A percentile compares a stretch with the other conserved stretches of the same genome.
These are phyloP conservation scores for Aporrectodea caliginosa DNA, from an alignment of 1,140 invertebrate species.

Conservation along the genomic window DNA sequence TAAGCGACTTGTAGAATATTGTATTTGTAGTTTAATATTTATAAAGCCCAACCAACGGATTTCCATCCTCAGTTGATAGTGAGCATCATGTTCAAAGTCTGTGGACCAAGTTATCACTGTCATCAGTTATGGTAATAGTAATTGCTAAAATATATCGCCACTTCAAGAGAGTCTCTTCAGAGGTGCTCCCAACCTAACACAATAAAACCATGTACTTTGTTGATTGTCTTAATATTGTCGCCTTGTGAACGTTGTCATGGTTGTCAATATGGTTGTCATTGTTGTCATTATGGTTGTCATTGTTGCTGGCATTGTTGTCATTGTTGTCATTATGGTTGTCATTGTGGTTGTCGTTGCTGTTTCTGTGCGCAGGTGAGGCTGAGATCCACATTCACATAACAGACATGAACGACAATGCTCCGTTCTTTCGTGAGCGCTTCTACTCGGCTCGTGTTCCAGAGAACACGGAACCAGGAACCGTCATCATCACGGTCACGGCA, in stretches of 20 bases:
- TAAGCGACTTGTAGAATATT: too few species aligned
- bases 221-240: too few species aligned
- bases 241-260: background rate
- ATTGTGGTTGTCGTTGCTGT: background rate
- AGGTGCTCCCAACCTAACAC: too few species aligned
- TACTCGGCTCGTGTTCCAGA: conserved; percentile 96
- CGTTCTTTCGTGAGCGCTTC: conserved; percentile 90
- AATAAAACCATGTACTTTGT: too few species aligned
- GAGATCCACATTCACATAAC: conserved; percentile 80
- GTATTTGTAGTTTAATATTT: too few species aligned
- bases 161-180: too few species aligned
- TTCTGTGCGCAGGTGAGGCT: conserved; percentile 55
- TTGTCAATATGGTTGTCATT: background rate
- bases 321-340: background rate
- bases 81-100: too few species aligned
- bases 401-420: conserved; percentile 96
- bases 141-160: too few species aligned
- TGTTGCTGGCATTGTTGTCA: background rate
- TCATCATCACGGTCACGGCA: conserved; percentile 92
- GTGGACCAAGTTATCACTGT: too few species aligned
- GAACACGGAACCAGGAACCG: conserved; percentile 94
- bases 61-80: too few species aligned
- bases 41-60: too few species aligned
- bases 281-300: background rate
- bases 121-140: too few species aligned